Conservation (phyloP, 2,113 vertebrate species). For the Peromyscus leucopus region DNA sequence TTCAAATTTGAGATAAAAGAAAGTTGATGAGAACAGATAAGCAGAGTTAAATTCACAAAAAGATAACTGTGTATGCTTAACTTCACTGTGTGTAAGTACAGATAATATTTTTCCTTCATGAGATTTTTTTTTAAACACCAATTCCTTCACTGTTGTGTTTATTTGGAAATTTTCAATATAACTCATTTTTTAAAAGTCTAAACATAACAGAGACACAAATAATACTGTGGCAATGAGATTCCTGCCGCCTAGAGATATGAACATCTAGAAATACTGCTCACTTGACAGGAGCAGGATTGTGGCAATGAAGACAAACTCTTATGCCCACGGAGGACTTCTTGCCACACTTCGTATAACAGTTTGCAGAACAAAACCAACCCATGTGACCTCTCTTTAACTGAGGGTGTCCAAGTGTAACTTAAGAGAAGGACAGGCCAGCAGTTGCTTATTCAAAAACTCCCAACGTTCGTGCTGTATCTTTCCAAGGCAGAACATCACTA, state of each 20-base stretch:
- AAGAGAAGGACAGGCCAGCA: neutral
- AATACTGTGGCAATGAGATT: neutral
- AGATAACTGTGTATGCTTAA: neutral
- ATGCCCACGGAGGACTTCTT: neutral
- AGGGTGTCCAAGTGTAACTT: neutral
- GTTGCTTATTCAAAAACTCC: neutral
- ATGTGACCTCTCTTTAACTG: neutral
- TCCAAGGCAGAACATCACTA: neutral
- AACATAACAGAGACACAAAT: neutral
- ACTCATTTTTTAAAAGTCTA: neutral
- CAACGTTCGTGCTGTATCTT: neutral
- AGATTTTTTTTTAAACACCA: neutral
- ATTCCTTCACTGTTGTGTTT: neutral
- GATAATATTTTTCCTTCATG: neutral
- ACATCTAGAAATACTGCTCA: neutral
- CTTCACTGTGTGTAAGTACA: neutral
- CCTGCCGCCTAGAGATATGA: too few relatives aligned
- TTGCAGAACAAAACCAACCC: neutral
- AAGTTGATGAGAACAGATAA: neutral
- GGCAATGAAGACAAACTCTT: neutral
- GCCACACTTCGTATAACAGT: too few relatives aligned
- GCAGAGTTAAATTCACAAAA: neutral
- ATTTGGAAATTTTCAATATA: neutral
- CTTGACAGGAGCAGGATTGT: neutral
- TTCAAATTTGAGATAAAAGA: conserved; percentile 8